These are phyloP conservation scores for Platypus cylindrus DNA, from an alignment of 2,888 invertebrate species.

Conservation along the genomic window DNA sequence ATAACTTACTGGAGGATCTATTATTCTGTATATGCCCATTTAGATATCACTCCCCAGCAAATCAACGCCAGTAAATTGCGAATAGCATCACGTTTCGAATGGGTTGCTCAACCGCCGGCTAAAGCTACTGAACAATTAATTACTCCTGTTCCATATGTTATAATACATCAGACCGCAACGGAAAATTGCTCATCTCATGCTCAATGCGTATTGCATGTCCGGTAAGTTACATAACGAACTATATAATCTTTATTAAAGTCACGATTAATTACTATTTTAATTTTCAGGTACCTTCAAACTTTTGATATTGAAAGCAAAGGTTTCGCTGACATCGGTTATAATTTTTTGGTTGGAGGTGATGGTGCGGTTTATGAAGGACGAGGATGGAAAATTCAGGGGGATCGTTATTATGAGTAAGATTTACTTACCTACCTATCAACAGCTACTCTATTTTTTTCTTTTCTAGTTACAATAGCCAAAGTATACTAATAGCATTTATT, in stretches of 20 bases:
- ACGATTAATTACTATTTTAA: too few relatives aligned
- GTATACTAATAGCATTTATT: slow-evolving; percentile 59
- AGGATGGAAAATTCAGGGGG: slow-evolving; percentile 23
- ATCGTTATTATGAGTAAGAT: slow-evolving; percentile 43
- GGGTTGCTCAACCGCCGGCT: slow-evolving; percentile 52
- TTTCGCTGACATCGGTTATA: slow-evolving; percentile 37
- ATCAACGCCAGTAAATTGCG: slow-evolving; percentile 26
- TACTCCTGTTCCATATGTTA: slow-evolving; percentile 42
- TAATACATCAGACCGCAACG: slow-evolving; percentile 54
- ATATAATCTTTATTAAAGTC: too few relatives aligned
- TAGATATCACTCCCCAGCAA: slow-evolving; percentile 1
- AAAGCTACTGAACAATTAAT: slow-evolving; percentile 24
- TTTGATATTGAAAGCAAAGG: slow-evolving; percentile 53
- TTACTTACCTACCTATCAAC: neutral
- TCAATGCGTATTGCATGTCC: slow-evolving; percentile 45
- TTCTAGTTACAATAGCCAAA: slow-evolving; percentile 43
- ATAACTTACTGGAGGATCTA: too few relatives aligned
- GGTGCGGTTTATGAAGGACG: slow-evolving; percentile 64
- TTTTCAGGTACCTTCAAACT: slow-evolving; percentile 39
- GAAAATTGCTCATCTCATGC: slow-evolving; percentile 45
- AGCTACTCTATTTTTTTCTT: neutral
- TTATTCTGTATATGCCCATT: too few relatives aligned
- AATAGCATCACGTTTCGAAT: slow-evolving; percentile 26
- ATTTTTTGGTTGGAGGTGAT: slow-evolving; percentile 53
- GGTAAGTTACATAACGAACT: too few relatives aligned